Conservation (phyloP, 30 jellyfish, hydroid and myxozoan species). For the Aurelia sp. region DNA sequence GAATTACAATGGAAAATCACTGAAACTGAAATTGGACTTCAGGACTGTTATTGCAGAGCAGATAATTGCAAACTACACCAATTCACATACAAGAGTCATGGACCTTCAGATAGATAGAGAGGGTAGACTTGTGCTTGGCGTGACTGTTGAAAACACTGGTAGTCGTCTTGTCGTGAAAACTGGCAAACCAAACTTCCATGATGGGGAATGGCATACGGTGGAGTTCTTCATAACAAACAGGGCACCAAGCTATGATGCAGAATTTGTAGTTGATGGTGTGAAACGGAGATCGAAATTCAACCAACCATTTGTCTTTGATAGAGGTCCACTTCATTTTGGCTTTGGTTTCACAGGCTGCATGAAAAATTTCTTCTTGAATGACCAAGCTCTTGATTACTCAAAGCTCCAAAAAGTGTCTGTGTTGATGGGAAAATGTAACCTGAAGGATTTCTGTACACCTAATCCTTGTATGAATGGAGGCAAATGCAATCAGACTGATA, state of each 20-base stretch:
- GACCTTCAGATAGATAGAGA: conserved; percentile 81
- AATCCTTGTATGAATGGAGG: conserved; percentile 99
- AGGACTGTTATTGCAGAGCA: conserved; percentile 89
- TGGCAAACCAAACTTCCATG: conserved; percentile 84
- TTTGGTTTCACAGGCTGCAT: conserved; percentile 99
- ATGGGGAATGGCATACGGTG: conserved; percentile 95
- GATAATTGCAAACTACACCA: conserved; percentile 80
- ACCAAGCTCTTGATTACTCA: conserved; percentile 54
- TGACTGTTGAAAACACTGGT: conserved; percentile 71
- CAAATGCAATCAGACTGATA: conserved; percentile 96
- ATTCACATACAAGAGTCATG: conserved; percentile 52
- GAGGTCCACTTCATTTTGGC: conserved; percentile 92
- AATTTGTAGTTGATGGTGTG: conserved; percentile 90
- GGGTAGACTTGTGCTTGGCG: conserved; percentile 80
- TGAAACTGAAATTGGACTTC: conserved; percentile 82
- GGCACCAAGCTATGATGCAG: conserved; percentile 80
- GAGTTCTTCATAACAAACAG: conserved; percentile 80
- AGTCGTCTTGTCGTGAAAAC: conserved; percentile 76
- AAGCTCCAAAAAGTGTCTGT: conserved; percentile 71
- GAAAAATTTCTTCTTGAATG: conserved; percentile 89
- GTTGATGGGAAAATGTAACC: conserved; percentile 73
- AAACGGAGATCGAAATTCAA: conserved; percentile 79
- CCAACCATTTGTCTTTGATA: conserved; percentile 69
- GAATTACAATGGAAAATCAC: conserved; percentile 39
- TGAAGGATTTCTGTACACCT: conserved; percentile 97